phyloP scores from a whole-genome alignment of 2,113 vertebrate species.

The Aldabrachelys gigantea region DNA sequence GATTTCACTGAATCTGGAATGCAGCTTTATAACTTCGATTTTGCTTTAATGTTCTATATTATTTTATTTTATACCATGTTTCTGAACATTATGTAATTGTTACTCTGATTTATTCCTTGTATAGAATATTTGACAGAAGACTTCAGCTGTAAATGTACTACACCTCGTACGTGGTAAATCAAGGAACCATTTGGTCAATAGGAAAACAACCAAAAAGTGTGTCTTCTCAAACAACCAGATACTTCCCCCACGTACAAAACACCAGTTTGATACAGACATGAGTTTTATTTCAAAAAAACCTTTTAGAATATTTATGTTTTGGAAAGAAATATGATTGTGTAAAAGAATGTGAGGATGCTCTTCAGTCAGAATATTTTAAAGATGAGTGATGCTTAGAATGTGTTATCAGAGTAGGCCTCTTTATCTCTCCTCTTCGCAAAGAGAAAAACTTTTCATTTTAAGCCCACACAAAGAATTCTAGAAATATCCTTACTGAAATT shows the following conservation, averaged over 20 bases:
- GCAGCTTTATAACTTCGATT: neutral
- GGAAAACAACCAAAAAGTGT: neutral
- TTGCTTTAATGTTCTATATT: neutral
- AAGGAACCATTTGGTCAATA: neutral
- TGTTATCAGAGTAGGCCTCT: neutral
- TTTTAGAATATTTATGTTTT: neutral
- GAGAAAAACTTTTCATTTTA: neutral
- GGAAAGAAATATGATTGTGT: neutral
- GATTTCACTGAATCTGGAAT: neutral
- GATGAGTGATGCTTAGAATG: neutral
- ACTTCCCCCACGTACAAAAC: neutral
- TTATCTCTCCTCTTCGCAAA: neutral
- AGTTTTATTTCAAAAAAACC: neutral
- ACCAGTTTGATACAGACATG: neutral
- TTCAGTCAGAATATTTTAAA: neutral
- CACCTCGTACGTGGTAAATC: neutral
- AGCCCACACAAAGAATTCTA: neutral
- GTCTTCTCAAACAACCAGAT: neutral
- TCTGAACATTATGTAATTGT: neutral
- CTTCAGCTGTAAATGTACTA: neutral
- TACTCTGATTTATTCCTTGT: neutral
- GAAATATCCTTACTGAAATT: neutral
- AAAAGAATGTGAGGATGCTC: neutral
- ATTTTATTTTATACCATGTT: neutral
- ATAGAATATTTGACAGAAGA: neutral